A percentile compares a stretch with the other conserved stretches of the same genome.
Evolutionary conservation across 2,113 vertebrate genomes (phyloP).

Genomic region (Ophthalmolycus amberensis): DNA sequence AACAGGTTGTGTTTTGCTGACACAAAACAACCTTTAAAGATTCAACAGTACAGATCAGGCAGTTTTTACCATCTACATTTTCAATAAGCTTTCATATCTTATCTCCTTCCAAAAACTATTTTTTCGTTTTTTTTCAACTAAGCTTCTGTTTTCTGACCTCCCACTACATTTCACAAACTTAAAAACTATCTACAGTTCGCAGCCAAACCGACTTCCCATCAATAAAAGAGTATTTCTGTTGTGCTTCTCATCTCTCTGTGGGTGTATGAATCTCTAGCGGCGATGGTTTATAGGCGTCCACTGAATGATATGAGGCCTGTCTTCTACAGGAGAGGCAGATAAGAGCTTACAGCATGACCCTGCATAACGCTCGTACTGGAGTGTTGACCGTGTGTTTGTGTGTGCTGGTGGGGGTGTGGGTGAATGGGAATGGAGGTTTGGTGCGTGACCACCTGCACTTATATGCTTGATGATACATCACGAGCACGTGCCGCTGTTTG

Average conservation of each 20-base stretch:
- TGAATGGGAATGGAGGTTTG: not conserved
- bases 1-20: constrained; percentile 50
- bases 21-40: constrained; percentile 30
- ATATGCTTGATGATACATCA: constrained; percentile 39
- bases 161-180: constrained; percentile 30
- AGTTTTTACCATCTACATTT: constrained; percentile 20
- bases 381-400: constrained; percentile 53
- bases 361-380: constrained; percentile 51
- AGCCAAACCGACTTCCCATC: constrained; percentile 32
- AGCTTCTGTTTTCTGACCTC: constrained; percentile 32
- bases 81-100: constrained; percentile 30
- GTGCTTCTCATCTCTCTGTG: constrained; percentile 37
- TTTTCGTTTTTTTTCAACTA: not conserved
- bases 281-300: constrained; percentile 47
- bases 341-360: constrained; percentile 80
- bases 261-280: constrained; percentile 52
- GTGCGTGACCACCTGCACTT: constrained; percentile 30
- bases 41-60: constrained; percentile 18
- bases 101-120: constrained; percentile 18
- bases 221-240: constrained; percentile 55
- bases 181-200: constrained; percentile 17
- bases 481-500: constrained; percentile 37
- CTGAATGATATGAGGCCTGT: constrained; percentile 60
- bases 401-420: constrained; percentile 13
- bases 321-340: constrained; percentile 72